Conservation (phyloP, 2,888 invertebrate genomes). For the Tenthredo mesomela region DNA sequence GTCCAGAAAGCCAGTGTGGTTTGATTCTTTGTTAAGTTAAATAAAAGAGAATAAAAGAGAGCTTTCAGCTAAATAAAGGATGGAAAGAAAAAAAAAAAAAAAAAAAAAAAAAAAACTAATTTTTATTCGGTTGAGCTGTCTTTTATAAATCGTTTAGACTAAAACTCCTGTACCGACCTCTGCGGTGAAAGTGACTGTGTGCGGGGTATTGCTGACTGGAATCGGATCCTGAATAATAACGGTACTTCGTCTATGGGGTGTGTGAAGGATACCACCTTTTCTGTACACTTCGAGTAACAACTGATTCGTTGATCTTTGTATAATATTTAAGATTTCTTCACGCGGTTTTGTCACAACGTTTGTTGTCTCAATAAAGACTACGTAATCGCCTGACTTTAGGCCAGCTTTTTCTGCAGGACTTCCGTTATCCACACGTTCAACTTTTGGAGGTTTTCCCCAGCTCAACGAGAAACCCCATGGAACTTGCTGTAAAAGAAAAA, state of each 20-base stretch:
- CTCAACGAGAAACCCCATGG: constrained; percentile 90
- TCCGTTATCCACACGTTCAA: constrained; percentile 90
- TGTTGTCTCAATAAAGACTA: constrained; percentile 92
- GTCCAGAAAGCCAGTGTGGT: background rate
- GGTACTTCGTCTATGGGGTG: constrained; percentile 66
- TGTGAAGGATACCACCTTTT: constrained; percentile 66
- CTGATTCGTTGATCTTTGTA: constrained; percentile 80
- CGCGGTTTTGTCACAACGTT: constrained; percentile 91
- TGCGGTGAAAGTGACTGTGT: constrained; percentile 89
- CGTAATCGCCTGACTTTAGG: constrained; percentile 90
- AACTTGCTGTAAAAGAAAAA: constrained; percentile 63
- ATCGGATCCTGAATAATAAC: constrained; percentile 66
- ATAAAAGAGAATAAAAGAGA: constrained; percentile 11
- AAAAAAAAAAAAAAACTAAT: constrained; percentile 32
- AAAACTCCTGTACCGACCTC: constrained; percentile 95
- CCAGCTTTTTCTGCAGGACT: constrained; percentile 92
- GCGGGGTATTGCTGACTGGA: constrained; percentile 71
- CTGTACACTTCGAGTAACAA: constrained; percentile 74
- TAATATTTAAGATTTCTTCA: constrained; percentile 83
- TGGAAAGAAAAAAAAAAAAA: too few species aligned
- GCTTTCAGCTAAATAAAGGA: constrained; percentile 5
- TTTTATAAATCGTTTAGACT: constrained; percentile 85
- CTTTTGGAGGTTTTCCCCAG: constrained; percentile 93
- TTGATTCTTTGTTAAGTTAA: background rate
- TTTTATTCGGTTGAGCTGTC: constrained; percentile 54